Evolutionary conservation across 2,797 vertebrate species (phyloP).

Genomic region (Anguilla pacifica): DNA sequence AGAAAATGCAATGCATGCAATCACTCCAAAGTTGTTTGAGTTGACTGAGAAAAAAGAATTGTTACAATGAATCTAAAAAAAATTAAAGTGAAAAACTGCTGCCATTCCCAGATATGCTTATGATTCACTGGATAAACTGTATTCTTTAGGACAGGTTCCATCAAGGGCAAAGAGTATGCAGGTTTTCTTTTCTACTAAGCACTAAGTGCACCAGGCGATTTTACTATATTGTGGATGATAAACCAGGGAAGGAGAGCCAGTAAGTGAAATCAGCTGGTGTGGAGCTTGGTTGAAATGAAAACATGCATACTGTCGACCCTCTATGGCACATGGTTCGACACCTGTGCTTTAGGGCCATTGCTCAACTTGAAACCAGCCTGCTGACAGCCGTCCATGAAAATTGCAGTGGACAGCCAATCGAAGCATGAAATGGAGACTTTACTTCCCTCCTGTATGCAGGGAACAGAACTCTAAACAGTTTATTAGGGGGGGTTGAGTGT

Average conservation of each 20-base stretch:
- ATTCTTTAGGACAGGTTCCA: not conserved
- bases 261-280: too few relatives aligned
- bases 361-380: not conserved
- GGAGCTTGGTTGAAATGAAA: too few relatives aligned
- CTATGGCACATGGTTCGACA: too few relatives aligned
- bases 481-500: not conserved
- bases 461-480: not conserved
- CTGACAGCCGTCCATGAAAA: conserved; percentile 4
- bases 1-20: not conserved
- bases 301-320: too few relatives aligned
- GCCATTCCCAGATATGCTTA: not conserved
- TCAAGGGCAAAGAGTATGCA: too few relatives aligned
- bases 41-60: not conserved
- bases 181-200: not conserved
- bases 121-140: not conserved
- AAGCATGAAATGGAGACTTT: conserved; percentile 15
- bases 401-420: not conserved
- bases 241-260: too few relatives aligned
- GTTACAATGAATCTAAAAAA: not conserved
- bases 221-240: too few relatives aligned
- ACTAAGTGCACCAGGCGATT: too few relatives aligned
- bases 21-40: not conserved
- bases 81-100: not conserved
- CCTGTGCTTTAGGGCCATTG: too few relatives aligned
- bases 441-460: not conserved